Conservation (phyloP, 2,113 vertebrate genomes). For the Copsychus sechellarum region DNA sequence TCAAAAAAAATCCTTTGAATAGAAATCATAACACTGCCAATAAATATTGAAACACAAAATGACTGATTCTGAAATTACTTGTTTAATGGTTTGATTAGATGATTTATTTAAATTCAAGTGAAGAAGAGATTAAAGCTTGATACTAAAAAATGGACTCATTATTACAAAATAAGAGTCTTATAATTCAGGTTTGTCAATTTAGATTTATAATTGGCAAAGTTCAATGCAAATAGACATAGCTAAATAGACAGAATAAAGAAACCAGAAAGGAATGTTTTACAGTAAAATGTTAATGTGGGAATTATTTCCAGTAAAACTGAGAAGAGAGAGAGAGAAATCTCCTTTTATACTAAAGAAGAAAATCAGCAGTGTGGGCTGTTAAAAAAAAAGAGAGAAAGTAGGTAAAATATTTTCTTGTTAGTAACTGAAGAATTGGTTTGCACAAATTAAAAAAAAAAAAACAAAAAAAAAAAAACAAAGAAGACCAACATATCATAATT, state of each 20-base stretch:
- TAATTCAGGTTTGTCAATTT: slow-evolving; percentile 48
- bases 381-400: neutral
- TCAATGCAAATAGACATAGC: slow-evolving; percentile 17
- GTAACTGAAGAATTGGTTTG: neutral
- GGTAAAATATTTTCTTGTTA: neutral
- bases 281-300: neutral
- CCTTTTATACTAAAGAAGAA: neutral
- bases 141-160: slow-evolving; percentile 22
- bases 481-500: neutral
- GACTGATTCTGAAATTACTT: neutral
- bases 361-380: neutral
- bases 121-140: slow-evolving; percentile 32
- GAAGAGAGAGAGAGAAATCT: neutral
- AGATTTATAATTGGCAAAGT: slow-evolving; percentile 42
- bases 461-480: neutral
- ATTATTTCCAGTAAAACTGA: neutral
- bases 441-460: neutral
- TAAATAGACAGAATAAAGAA: slow-evolving; percentile 26
- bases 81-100: slow-evolving; percentile 2
- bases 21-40: neutral
- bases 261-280: neutral
- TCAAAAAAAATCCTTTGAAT: neutral
- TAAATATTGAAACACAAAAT: slow-evolving; percentile 2
- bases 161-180: neutral
- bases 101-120: slow-evolving; percentile 31